phyloP scores from a whole-genome alignment of 2,797 vertebrate genomes.

The Urophycis tenuis region DNA sequence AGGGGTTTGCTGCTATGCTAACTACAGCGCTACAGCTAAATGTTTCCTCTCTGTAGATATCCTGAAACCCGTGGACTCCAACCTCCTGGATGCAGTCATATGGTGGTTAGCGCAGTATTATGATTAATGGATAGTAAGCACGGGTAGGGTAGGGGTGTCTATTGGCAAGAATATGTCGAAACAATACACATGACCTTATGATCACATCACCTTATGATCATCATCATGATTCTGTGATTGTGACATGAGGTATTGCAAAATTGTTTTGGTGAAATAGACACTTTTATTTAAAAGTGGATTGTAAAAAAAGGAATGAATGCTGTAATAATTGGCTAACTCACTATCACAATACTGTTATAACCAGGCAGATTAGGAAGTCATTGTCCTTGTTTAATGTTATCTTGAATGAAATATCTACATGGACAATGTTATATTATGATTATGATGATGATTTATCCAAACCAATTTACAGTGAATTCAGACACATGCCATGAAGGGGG shows the following conservation, averaged over 20 bases:
- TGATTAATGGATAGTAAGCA: too few species aligned
- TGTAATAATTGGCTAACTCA: background rate
- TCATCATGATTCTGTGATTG: too few species aligned
- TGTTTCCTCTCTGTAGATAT: background rate
- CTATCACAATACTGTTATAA: background rate
- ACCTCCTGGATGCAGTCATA: background rate
- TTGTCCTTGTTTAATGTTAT: background rate
- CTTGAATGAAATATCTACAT: background rate
- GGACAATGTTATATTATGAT: too few species aligned
- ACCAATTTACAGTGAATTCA: too few species aligned
- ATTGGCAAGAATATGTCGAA: too few species aligned
- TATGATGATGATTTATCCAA: too few species aligned
- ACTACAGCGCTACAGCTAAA: background rate
- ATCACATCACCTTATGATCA: too few species aligned
- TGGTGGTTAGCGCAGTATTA: too few species aligned
- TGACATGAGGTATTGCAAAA: too few species aligned
- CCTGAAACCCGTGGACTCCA: background rate
- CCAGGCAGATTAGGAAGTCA: background rate
- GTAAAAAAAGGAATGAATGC: background rate
- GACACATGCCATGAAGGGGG: background rate
- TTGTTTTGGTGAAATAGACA: too few species aligned
- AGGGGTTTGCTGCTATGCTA: background rate
- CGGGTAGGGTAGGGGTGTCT: too few species aligned
- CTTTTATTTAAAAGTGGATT: background rate
- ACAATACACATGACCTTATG: too few species aligned